Evolutionary conservation across 1,140 invertebrate species (phyloP).

Genomic region (Diprion similis): DNA sequence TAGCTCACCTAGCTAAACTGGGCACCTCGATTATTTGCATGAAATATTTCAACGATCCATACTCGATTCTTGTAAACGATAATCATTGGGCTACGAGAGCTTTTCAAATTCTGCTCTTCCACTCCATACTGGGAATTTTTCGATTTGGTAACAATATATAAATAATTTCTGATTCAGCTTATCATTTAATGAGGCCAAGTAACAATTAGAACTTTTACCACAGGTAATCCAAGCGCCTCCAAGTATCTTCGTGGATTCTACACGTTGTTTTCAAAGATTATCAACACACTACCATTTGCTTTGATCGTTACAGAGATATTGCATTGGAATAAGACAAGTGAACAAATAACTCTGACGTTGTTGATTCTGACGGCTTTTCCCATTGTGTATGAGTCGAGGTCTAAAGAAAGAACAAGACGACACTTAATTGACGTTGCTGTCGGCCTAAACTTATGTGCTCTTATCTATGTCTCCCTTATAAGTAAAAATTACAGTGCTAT

Average conservation of each 20-base stretch:
- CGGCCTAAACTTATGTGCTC: conserved; percentile 41
- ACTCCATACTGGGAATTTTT: conserved; percentile 52
- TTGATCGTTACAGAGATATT: conserved; percentile 54
- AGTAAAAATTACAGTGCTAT: conserved; percentile 45
- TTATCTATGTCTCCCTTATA: conserved; percentile 43
- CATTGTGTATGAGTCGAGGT: conserved; percentile 42
- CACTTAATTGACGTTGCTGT: conserved; percentile 37
- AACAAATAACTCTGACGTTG: conserved; percentile 42
- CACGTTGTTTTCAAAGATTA: conserved; percentile 48
- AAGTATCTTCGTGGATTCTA: conserved; percentile 38
- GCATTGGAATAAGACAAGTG: conserved; percentile 37
- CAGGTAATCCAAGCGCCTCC: conserved; percentile 11
- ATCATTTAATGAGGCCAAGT: too few species aligned
- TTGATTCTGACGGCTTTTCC: conserved; percentile 45
- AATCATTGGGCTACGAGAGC: conserved; percentile 48
- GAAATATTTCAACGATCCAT: conserved; percentile 43
- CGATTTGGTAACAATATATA: conserved; percentile 49
- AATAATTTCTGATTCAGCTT: conserved; percentile 3
- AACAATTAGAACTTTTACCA: not conserved
- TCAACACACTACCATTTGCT: conserved; percentile 50
- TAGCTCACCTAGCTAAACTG: conserved; percentile 53
- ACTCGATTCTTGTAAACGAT: conserved; percentile 35
- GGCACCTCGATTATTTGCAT: conserved; percentile 52
- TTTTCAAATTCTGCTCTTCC: conserved; percentile 50
- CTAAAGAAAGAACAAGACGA: conserved; percentile 40